Base-by-base conservation (phyloP, 2,113 vertebrate genomes). In the Bujurquina vittata region DNA sequence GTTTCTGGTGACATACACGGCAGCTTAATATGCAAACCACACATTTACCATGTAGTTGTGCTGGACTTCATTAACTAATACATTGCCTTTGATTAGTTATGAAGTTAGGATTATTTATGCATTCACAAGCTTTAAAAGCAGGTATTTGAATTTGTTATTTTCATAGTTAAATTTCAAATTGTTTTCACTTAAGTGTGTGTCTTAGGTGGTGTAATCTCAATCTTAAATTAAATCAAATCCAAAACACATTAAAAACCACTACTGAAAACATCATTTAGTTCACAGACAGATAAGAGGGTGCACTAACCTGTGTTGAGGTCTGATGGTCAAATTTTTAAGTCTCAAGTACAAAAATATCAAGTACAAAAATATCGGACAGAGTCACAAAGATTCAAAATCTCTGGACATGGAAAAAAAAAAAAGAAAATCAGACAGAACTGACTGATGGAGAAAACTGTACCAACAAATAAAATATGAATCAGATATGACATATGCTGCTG, bases 281-380 rank as follows among this genome's bases (percentile, higher is more conserved):
- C n/a, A 55, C 3, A 75, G 9, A 77, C 4, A 1, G 57, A 60
- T 7, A 57, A 62, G 61, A 75, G 26, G 46, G 7, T 22, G 31
- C 10, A 85, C 85, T 75, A 23, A 92, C 88, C 89, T 89, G 77
- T 31, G 1, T 10, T 49, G 67, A 31, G 5, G 49, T 35, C 54
- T 18, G 67, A 65, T 33, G 35, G 20, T 40, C 20, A 65, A 26
- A 20, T 26, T 54, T 77, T 33, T 31, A 31, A 33, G 17, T 67
- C 23, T 40, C 22, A 40, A 22, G 46, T 17, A 23, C 23, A 37
- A 78, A 77, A 46, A 62, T 58, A n/a, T 40, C 22, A 40, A 22
- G 46, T 17, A 23, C 23, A 37, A 78, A 77, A 46, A 62, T 58
- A n/a, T n/a, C n/a, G n/a, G 35, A 49, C n/a, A 49, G 3, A 3